phyloP scores from a whole-genome alignment of 1,140 invertebrate species.

The Papilio polytes region DNA sequence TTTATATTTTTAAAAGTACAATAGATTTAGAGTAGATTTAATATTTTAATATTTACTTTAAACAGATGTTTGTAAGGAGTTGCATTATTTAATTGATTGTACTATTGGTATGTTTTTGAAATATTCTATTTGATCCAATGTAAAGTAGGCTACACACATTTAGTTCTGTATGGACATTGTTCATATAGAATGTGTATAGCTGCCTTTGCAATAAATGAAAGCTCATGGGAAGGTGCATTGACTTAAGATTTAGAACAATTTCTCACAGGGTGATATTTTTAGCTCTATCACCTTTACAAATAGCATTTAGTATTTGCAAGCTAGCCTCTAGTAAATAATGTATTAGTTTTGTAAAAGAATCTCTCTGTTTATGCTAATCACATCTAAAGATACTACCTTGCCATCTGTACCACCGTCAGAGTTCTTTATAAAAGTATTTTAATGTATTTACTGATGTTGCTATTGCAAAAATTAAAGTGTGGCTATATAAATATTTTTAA shows the following conservation, averaged over 20 bases:
- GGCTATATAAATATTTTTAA: background rate
- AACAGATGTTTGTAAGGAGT: background rate
- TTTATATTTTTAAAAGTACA: slow-evolving; percentile 2
- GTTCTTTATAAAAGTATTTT: background rate
- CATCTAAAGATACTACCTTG: background rate
- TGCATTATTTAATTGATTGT: background rate
- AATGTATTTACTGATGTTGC: background rate
- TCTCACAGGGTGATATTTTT: background rate
- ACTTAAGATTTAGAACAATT: slow-evolving; percentile 12
- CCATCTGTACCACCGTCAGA: background rate
- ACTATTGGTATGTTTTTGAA: too few relatives aligned
- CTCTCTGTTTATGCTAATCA: background rate
- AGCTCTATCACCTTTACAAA: background rate
- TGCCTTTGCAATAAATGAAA: too few relatives aligned
- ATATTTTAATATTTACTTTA: background rate
- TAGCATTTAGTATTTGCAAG: background rate
- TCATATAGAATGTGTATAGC: background rate
- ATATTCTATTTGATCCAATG: too few relatives aligned
- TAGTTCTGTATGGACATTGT: too few relatives aligned
- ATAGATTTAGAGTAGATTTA: background rate
- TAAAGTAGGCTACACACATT: too few relatives aligned
- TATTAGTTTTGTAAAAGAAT: background rate
- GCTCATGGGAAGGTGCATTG: background rate
- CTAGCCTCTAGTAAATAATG: background rate
- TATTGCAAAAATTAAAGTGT: background rate